These are phyloP conservation scores for Chloroclystis v-ata DNA, from an alignment of 2,888 invertebrate species.

Conservation along the genomic window DNA sequence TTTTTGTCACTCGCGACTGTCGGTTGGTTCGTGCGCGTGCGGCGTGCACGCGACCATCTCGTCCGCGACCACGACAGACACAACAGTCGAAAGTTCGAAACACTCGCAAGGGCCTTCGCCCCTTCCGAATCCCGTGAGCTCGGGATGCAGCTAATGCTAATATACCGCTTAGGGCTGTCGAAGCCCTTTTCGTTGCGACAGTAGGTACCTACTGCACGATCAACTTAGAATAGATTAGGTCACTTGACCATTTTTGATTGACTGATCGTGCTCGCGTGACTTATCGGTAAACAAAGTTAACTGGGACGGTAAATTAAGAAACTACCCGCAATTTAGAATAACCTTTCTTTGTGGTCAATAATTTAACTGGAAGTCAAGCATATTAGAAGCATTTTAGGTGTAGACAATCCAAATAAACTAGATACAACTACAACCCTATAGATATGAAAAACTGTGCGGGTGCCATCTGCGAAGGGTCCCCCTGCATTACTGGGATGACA, in stretches of 20 bases:
- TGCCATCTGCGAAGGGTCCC: constrained; percentile 73
- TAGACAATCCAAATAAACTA: constrained; percentile 6
- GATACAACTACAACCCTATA: constrained; percentile 45
- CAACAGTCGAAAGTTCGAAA: constrained; percentile 55
- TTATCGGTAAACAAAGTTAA: constrained; percentile 5
- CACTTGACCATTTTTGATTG: constrained; percentile 17
- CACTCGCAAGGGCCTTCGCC: constrained; percentile 65
- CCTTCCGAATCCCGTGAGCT: constrained; percentile 74
- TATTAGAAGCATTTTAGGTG: no score
- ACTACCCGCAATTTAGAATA: no score
- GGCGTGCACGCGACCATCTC: constrained; percentile 63
- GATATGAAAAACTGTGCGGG: constrained; percentile 67
- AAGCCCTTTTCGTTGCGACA: constrained; percentile 11
- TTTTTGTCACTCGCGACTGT: constrained; percentile 45
- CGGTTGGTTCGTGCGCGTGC: constrained; percentile 45
- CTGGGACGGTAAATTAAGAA: no score
- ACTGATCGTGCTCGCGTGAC: constrained; percentile 18
- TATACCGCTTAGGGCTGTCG: constrained; percentile 47
- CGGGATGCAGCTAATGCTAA: constrained; percentile 73
- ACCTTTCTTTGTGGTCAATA: no score
- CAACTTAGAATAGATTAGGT: constrained; percentile 16
- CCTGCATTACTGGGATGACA: constrained; percentile 74
- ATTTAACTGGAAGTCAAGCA: no score
- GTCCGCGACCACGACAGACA: constrained; percentile 70
- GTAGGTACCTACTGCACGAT: constrained; percentile 10